Base-by-base conservation (phyloP, 1,140 invertebrate genomes). In the Solenopsis fugax region DNA sequence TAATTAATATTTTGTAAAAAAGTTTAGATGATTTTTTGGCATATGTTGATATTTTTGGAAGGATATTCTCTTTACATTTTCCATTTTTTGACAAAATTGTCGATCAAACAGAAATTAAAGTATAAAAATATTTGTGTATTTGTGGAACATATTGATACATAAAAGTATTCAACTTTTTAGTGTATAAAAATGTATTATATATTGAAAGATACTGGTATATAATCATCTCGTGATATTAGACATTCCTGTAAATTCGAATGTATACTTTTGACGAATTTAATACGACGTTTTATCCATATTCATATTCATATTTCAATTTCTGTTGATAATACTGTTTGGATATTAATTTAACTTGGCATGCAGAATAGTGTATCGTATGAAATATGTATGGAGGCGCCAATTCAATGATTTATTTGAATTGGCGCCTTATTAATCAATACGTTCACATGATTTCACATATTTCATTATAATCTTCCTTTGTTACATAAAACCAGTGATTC, bases 271-370 rank as follows among this genome's bases (percentile, higher is more conserved):
- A 71, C 13, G 4, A 54, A 71, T 80, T 80, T 52, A 69, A 81
- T 54, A 56, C 45, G 9, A 1, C 12, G 41, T 56, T 37, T 69
- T 54, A 52, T 67, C 7, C 13, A 12, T 37, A 65, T 60, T 48
- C 10, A 71, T 29, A 29, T 48, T 13, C 24, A 48, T 45, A 50
- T 75, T 75, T 62, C 41, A 58, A 58, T 72, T 72, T 72, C 21
- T 73, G 45, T 73, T 50, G 41, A 50, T 60, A 82, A 48, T 48
- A 48, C 9, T 72, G 29, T 37, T 73, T 73, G 24, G 29, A 75
- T 18, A 84, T 84, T 84, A 84, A 84, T 84, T 84, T 62, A 84
- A 84, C 41, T 75, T 73, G 48, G 9, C n/a, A 45, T 41, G 5
- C 24, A 34, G 41, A 48, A 48, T 37, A 58, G 7, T 6, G 6